phyloP scores from a whole-genome alignment of 2,888 invertebrate genomes.

The Ophraella communa region DNA sequence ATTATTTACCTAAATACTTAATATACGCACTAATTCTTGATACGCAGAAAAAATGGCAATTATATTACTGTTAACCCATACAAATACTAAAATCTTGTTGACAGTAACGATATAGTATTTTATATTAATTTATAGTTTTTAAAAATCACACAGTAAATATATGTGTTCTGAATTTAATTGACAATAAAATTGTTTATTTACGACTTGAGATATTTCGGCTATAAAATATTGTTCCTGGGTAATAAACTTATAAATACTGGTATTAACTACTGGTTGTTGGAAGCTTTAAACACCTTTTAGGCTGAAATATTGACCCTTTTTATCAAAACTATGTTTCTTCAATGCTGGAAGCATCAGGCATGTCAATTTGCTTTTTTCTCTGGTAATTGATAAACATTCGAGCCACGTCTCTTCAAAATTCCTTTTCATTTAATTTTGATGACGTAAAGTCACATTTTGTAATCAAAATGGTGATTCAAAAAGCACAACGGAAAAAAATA shows the following conservation, averaged over 20 bases:
- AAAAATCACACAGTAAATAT: background rate
- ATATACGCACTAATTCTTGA: background rate
- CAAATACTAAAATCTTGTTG: background rate
- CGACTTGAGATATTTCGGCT: conserved; percentile 7
- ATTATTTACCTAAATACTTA: background rate
- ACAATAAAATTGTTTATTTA: conserved; percentile 15
- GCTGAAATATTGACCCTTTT: too few relatives aligned
- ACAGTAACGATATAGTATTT: conserved; percentile 20
- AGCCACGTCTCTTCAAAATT: too few relatives aligned
- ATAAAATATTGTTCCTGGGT: conserved; percentile 8
- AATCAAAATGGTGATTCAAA: too few relatives aligned
- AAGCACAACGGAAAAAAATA: too few relatives aligned
- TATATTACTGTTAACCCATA: background rate
- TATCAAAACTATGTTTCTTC: too few relatives aligned
- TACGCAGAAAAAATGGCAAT: background rate
- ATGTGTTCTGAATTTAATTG: conserved; percentile 10
- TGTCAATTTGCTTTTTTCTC: too few relatives aligned
- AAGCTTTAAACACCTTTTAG: background rate
- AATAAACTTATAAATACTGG: background rate
- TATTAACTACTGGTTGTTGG: background rate
- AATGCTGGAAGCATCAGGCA: too few relatives aligned
- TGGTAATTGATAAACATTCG: too few relatives aligned
- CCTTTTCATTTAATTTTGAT: too few relatives aligned
- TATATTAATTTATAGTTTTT: conserved; percentile 12
- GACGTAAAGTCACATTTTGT: too few relatives aligned